A percentile compares a stretch with the other conserved stretches of the same genome.
phyloP scores from a whole-genome alignment of 1,140 invertebrate genomes.

The Drosophila nigrodunni region DNA sequence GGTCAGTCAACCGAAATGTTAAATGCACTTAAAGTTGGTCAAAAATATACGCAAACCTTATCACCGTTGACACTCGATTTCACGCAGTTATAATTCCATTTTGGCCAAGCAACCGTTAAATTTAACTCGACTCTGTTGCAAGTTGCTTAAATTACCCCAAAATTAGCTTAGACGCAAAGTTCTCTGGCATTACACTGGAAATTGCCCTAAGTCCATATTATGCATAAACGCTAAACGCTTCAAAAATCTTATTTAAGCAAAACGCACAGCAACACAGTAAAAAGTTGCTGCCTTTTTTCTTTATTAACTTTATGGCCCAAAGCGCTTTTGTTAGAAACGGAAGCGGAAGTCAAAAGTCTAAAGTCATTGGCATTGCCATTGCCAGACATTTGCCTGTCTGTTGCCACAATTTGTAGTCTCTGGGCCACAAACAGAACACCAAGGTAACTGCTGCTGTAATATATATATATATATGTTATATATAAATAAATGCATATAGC shows the following conservation, averaged over 20 bases:
- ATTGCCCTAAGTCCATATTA: conserved; percentile 9
- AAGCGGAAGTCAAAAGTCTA: conserved; percentile 30
- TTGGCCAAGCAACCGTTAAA: conserved; percentile 30
- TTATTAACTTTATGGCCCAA: conserved; percentile 49
- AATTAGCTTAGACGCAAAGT: conserved; percentile 43
- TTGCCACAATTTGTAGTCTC: background rate
- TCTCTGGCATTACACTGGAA: conserved; percentile 10
- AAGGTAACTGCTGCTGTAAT: conserved; percentile 13
- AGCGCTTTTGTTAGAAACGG: conserved; percentile 36
- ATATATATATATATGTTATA: background rate
- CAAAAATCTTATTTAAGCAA: conserved; percentile 50
- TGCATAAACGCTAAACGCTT: conserved; percentile 37
- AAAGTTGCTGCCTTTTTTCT: conserved; percentile 31
- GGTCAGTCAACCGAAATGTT: conserved; percentile 26
- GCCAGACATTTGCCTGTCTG: conserved; percentile 25
- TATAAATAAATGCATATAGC: too few species aligned
- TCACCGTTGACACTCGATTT: conserved; percentile 56
- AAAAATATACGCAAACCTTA: conserved; percentile 22
- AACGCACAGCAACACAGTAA: conserved; percentile 1
- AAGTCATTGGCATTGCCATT: conserved; percentile 5
- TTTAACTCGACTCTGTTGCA: conserved; percentile 29
- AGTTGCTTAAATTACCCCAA: conserved; percentile 43
- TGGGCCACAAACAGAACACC: conserved; percentile 11
- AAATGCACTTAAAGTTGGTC: conserved; percentile 29
- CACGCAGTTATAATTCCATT: conserved; percentile 52